phyloP scores from a whole-genome alignment of 2,797 vertebrate species.

The Ptychadena robeensis region DNA sequence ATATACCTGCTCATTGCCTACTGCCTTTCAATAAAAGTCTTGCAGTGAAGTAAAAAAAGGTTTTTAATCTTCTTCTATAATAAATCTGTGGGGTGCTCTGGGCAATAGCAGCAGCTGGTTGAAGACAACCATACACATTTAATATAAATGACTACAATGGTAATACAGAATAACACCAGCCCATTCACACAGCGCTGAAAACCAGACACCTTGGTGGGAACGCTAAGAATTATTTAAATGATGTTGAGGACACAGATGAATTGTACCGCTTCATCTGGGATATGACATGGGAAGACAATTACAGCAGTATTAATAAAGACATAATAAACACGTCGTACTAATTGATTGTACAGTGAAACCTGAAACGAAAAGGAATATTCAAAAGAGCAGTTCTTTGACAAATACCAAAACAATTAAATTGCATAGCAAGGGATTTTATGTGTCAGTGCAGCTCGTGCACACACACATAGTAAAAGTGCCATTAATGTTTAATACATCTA shows the following conservation, averaged over 20 bases:
- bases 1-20: not conserved
- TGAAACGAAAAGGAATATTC: not conserved
- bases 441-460: not conserved
- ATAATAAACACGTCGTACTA: constrained; percentile 9
- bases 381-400: not conserved
- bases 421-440: not conserved
- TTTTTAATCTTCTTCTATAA: constrained; percentile 9
- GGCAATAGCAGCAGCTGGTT: constrained; percentile 7
- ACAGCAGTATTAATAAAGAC: constrained; percentile 11
- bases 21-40: not conserved
- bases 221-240: constrained; percentile 21
- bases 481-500: not conserved
- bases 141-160: constrained; percentile 18
- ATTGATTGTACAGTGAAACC: constrained; percentile 28
- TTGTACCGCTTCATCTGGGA: constrained; percentile 32
- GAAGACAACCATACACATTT: constrained; percentile 1
- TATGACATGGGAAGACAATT: constrained; percentile 18
- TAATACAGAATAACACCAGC: constrained; percentile 20
- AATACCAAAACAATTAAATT: not conserved
- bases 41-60: not conserved
- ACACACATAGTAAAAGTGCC: too few species aligned
- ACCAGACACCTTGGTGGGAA: constrained; percentile 14
- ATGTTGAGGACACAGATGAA: constrained; percentile 25
- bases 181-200: not conserved
- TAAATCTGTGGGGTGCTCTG: not conserved